These are phyloP conservation scores for Panopea generosa DNA, from an alignment of 2,888 invertebrate species.

Conservation along the genomic window DNA sequence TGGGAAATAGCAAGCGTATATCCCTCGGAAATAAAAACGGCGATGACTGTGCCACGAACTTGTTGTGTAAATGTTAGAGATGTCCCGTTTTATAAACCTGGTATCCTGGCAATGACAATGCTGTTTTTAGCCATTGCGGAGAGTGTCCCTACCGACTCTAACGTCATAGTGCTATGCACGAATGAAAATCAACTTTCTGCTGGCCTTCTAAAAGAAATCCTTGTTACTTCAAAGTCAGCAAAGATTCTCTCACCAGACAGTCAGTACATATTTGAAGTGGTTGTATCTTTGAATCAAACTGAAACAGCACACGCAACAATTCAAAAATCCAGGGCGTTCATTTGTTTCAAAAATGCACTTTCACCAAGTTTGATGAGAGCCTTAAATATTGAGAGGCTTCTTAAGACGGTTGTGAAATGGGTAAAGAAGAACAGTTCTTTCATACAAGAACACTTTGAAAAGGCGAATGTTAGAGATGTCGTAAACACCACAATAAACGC, in stretches of 20 bases:
- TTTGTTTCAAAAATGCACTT: neutral
- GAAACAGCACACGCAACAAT: neutral
- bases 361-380: no score
- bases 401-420: no score
- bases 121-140: neutral
- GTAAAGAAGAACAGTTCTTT: no score
- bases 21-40: neutral
- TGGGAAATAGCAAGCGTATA: neutral
- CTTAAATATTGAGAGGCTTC: no score
- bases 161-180: neutral
- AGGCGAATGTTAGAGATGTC: neutral
- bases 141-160: neutral
- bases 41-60: neutral
- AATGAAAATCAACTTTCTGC: neutral
- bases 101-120: neutral
- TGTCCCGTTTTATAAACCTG: conserved; percentile 12
- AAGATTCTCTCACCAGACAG: neutral
- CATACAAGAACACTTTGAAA: neutral
- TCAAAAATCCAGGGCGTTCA: neutral
- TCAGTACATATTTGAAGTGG: neutral
- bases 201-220: neutral
- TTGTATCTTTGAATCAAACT: neutral
- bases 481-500: neutral
- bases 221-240: neutral
- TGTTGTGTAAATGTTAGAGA: neutral